Base-by-base conservation (phyloP, 2,797 vertebrate species). In the Anguilla obscura region DNA sequence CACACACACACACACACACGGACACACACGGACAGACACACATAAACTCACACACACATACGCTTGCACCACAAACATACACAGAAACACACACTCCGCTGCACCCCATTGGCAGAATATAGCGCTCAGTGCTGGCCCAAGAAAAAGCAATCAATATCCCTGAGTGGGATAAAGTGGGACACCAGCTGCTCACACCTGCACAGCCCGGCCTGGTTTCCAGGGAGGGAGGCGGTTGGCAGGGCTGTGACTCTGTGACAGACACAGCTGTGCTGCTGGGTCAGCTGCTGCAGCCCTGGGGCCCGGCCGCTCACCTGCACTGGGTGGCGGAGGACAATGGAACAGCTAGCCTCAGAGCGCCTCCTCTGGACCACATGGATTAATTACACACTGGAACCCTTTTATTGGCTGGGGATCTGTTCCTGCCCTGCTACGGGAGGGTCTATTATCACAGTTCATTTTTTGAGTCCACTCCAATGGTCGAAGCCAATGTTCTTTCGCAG, bases 71-170 rank as follows among this genome's bases (percentile, higher is more conserved):
- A 82, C 40, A 50, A 21, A n/a, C 7, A 48, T 24, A 82, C 45
- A 48, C 36, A 79, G 40, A 48, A 82, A 82, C 21, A 50, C 79
- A 48, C 79, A 79, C 6, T 74, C 14, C 69, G 1, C 74, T 79
- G 33, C 8, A 79, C 36, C 74, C 36, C 16, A 45, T 1, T 36
- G 36, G 74, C 74, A 40, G 45, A 48, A 50, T 14, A 63, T 33
- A 10, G 21, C 16, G 58, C 45, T 66, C 87, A 0, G 30, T 21
- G 14, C 9, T 71, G 27, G 45, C 33, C n/a, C 48, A 52, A 21
- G 85, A 45, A 80, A 4, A 85, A 50, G 69, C 76, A 80, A 89
- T 89, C 86, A 88, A 85, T 89, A 87, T 27, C 84, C 40, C 40
- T 89, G 36, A 76, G 85, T 60, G 50, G 54, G 40, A 86, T 21